Evolutionary conservation across 2,797 vertebrate species (phyloP).

Genomic region (Percopsis omiscomaycus): DNA sequence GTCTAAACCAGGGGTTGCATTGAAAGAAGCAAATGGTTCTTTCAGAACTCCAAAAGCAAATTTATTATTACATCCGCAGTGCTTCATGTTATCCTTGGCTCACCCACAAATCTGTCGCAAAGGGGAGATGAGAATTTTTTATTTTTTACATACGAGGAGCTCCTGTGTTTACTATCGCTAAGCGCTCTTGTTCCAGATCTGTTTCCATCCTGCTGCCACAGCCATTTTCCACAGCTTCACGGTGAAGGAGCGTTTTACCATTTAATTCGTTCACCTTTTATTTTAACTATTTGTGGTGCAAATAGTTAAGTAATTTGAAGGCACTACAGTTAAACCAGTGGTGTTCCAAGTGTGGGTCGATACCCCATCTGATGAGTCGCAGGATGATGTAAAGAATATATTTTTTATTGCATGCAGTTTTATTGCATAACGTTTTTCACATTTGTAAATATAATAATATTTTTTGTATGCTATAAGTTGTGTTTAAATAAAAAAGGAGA

Average conservation of each 20-base stretch:
- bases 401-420: too few relatives aligned
- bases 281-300: slow-evolving; percentile 43
- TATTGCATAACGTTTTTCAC: too few relatives aligned
- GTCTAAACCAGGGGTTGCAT: slow-evolving; percentile 25
- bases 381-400: too few relatives aligned
- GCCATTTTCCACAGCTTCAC: slow-evolving; percentile 74
- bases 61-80: slow-evolving; percentile 47
- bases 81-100: slow-evolving; percentile 44
- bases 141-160: slow-evolving; percentile 41
- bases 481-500: too few relatives aligned
- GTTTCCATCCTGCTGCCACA: slow-evolving; percentile 73
- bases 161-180: slow-evolving; percentile 65
- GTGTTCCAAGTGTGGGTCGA: too few relatives aligned
- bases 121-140: slow-evolving; percentile 37
- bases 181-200: slow-evolving; percentile 62
- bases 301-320: slow-evolving; percentile 17
- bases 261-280: slow-evolving; percentile 40
- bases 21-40: slow-evolving; percentile 41
- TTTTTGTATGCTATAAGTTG: too few relatives aligned
- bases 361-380: too few relatives aligned
- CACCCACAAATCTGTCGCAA: slow-evolving; percentile 30
- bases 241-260: slow-evolving; percentile 54
- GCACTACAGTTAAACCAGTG: not conserved
- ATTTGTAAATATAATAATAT: too few relatives aligned
- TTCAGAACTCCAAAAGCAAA: slow-evolving; percentile 48